These are phyloP conservation scores for Hydrozoanthus tunicans DNA, from an alignment of 64 coral and sea anemone genomes.

Conservation along the genomic window DNA sequence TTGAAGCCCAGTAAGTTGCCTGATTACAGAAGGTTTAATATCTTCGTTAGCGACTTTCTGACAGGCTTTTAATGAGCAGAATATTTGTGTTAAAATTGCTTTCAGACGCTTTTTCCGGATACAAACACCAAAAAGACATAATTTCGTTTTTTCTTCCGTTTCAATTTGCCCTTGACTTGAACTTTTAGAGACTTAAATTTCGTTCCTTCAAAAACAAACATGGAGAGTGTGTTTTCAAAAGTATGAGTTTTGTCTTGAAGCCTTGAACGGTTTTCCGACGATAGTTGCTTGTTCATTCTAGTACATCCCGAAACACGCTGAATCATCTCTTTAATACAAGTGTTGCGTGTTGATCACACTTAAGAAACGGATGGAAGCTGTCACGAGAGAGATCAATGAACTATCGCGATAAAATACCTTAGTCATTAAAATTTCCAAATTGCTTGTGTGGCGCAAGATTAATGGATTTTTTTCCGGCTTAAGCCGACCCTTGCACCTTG, in stretches of 20 bases:
- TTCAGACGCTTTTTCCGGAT: not conserved
- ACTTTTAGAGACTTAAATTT: no score
- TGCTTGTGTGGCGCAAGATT: not conserved
- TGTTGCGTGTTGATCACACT: no score
- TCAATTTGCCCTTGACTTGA: no score
- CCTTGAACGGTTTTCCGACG: no score
- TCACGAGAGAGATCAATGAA: not conserved
- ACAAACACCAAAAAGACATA: not conserved
- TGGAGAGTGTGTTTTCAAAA: no score
- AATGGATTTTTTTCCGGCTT: not conserved
- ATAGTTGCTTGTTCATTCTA: not conserved
- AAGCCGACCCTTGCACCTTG: no score
- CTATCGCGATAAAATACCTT: not conserved
- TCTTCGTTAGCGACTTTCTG: not conserved
- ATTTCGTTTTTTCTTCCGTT: not conserved
- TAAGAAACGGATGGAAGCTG: not conserved
- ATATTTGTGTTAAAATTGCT: constrained; percentile 38
- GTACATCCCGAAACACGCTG: not conserved
- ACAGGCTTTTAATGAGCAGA: constrained; percentile 45
- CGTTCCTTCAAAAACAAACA: no score
- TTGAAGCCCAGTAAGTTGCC: not conserved
- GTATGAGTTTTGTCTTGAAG: no score
- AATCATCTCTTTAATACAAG: no score
- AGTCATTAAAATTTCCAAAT: not conserved
- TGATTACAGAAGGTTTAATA: not conserved